Percentiles rank a stretch among this genome's conserved stretches.
phyloP scores from a whole-genome alignment of 2,113 vertebrate species.

The Pseudopipra pipra region DNA sequence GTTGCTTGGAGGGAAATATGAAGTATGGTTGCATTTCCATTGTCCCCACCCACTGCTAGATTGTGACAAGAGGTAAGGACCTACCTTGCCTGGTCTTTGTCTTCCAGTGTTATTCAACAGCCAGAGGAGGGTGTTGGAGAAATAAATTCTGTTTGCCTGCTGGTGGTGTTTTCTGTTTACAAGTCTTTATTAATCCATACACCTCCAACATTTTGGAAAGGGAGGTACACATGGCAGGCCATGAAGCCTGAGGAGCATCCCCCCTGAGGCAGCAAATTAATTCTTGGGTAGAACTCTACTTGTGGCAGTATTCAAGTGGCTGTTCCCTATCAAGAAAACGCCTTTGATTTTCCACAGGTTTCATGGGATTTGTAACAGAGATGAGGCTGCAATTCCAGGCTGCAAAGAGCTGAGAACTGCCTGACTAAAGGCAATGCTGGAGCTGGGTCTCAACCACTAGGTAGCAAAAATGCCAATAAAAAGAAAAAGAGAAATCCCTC shows the following conservation, averaged over 20 bases:
- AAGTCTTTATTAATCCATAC: not conserved
- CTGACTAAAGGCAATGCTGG: not conserved
- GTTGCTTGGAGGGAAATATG: not conserved
- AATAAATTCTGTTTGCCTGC: not conserved
- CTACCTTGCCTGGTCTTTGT: not conserved
- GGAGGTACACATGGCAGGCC: rapidly evolving
- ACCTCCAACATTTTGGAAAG: not conserved
- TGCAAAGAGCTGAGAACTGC: not conserved
- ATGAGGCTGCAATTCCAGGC: not conserved
- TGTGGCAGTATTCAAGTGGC: not conserved
- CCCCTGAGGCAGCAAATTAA: not conserved
- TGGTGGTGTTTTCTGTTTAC: not conserved
- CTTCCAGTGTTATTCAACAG: not conserved
- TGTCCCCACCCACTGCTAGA: not conserved
- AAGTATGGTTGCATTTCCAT: not conserved
- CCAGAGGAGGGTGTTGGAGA: not conserved
- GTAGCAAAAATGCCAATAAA: not conserved
- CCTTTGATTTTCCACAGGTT: not conserved
- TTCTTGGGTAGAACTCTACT: not conserved
- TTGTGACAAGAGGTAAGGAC: not conserved
- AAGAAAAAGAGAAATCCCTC: not conserved
- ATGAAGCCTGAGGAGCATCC: not conserved
- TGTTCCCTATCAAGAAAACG: not conserved
- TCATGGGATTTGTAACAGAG: not conserved
- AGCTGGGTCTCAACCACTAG: not conserved